Evolutionary conservation across 2,797 vertebrate genomes (phyloP).

Genomic region (Psittacula derbiana): DNA sequence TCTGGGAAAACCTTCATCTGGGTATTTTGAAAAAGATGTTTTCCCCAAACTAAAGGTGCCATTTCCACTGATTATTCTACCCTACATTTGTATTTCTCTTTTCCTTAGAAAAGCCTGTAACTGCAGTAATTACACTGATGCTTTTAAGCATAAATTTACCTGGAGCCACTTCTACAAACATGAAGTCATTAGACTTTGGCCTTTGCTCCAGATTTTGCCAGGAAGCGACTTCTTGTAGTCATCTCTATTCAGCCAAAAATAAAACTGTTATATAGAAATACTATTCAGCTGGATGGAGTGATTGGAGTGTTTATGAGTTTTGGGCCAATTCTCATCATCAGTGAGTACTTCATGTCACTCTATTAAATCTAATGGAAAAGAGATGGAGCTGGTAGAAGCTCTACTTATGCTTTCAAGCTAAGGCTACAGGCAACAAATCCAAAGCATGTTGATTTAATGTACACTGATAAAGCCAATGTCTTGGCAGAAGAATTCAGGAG

Average conservation of each 20-base stretch:
- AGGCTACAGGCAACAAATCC: neutral
- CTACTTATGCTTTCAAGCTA: neutral
- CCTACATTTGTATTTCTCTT: neutral
- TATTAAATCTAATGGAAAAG: neutral
- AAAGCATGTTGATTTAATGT: neutral
- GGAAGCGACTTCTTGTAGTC: neutral
- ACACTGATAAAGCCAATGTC: neutral
- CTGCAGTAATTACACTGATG: neutral
- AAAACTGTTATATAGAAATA: neutral
- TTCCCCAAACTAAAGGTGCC: neutral
- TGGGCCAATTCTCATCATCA: neutral
- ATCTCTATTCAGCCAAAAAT: neutral
- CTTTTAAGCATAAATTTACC: neutral
- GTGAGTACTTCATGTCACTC: neutral
- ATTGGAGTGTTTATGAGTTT: neutral
- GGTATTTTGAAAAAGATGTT: neutral
- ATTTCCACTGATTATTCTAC: neutral
- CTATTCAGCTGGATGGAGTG: neutral
- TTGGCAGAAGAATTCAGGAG: neutral
- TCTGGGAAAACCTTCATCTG: neutral
- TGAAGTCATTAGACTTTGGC: neutral
- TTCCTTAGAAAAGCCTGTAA: neutral
- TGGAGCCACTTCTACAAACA: neutral
- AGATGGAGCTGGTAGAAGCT: neutral
- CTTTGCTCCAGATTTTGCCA: neutral